Percentiles rank a stretch among this genome's conserved stretches.
These are phyloP conservation scores for Ctenoplectra terminalis DNA, from an alignment of 1,140 invertebrate genomes.

Conservation along the genomic window DNA sequence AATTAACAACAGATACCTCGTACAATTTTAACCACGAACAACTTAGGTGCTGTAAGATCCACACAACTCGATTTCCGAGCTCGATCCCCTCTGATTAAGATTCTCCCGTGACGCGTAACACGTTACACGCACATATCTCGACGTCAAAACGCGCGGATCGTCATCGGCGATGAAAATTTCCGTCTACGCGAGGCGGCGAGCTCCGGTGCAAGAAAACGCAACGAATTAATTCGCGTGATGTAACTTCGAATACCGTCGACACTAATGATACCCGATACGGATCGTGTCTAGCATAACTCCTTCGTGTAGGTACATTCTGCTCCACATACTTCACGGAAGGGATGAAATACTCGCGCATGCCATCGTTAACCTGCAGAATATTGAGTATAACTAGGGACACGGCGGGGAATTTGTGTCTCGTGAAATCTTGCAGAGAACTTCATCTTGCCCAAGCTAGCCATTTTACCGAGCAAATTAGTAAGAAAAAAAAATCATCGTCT, in stretches of 20 bases:
- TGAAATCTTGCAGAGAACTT: constrained; percentile 32
- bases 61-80: not conserved
- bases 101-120: not conserved
- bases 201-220: not conserved
- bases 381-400: constrained; percentile 33
- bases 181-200: not conserved
- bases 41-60: too few relatives aligned
- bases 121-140: not conserved
- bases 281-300: constrained; percentile 47
- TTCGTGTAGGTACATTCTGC: constrained; percentile 42
- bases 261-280: constrained; percentile 38
- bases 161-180: not conserved
- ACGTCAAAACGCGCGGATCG: not conserved
- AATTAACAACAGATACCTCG: too few relatives aligned
- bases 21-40: too few relatives aligned
- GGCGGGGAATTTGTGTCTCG: constrained; percentile 19
- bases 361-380: constrained; percentile 41
- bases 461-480: too few relatives aligned
- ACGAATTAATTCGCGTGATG: too few relatives aligned
- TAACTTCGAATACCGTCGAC: constrained; percentile 26
- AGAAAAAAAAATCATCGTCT: too few relatives aligned
- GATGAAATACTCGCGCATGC: constrained; percentile 42
- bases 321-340: constrained; percentile 27
- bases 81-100: not conserved
- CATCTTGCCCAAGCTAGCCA: not conserved